A percentile compares a stretch with the other conserved stretches of the same genome.
These are phyloP conservation scores for Teinopalpus imperialis DNA, from an alignment of 2,888 invertebrate genomes.

Conservation along the genomic window DNA sequence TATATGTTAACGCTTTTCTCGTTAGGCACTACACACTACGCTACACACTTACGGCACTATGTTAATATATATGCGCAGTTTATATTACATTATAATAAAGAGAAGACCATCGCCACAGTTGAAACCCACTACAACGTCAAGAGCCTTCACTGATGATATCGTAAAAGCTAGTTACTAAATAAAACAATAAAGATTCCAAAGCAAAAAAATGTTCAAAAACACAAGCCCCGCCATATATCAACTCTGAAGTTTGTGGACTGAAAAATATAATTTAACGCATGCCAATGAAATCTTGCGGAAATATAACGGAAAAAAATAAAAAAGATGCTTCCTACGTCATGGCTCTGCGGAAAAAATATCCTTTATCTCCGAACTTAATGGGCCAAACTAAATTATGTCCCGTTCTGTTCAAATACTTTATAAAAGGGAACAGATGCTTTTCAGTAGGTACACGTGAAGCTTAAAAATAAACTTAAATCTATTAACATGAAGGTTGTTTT, in stretches of 20 bases:
- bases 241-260: not conserved
- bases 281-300: constrained; percentile 10
- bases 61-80: too few species aligned
- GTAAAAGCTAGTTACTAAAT: too few species aligned
- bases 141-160: too few species aligned
- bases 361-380: constrained; percentile 22
- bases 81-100: too few species aligned
- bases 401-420: constrained; percentile 21
- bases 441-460: not conserved
- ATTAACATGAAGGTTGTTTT: not conserved
- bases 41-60: too few species aligned
- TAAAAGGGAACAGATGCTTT: constrained; percentile 11
- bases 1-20: too few species aligned
- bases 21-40: too few species aligned
- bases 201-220: too few species aligned
- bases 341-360: constrained; percentile 17
- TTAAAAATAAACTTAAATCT: not conserved
- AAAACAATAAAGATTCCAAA: too few species aligned
- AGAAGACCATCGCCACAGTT: too few species aligned
- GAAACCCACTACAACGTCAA: too few species aligned
- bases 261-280: constrained; percentile 3
- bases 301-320: constrained; percentile 7
- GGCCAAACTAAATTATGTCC: constrained; percentile 19
- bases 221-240: too few species aligned
- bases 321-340: constrained; percentile 6